Base-by-base conservation (phyloP, 2,797 vertebrate genomes). In the Lates japonicus region DNA sequence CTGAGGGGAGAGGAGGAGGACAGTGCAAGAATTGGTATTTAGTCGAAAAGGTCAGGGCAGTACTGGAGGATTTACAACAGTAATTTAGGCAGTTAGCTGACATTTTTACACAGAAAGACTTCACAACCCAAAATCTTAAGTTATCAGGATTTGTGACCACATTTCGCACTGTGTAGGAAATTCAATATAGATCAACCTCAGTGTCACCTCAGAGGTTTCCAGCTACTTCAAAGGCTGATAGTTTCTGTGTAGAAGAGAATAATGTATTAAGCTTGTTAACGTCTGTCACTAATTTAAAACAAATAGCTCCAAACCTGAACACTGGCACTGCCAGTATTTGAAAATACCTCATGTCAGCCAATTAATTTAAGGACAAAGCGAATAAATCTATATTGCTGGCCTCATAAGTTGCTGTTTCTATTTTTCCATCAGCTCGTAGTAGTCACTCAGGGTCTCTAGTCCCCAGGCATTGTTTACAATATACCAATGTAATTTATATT, bases 1-100 rank as follows among this genome's bases (percentile, higher is more conserved):
- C 98, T 99, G 78, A 7, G 85, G 39, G 76, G 4, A 35, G 22
- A 61, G 14, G 49, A 61, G 10, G 63, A 51, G 31, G 33, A 29
- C 25, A 29, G 25, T 29, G 51, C 0, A n/a, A 6, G 42, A 22
- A 29, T 29, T 19, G n/a, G 12, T 8, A 39, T 41, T 42, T 59
- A 7, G 57, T 20, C 7, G 5, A 33, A 51, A 63, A 68, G 22
- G 35, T 57, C 20, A 22, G 9, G 7, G 39, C 37, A 54, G 31
- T 7, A 39, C 13, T 3, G n/a, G 6, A 48, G 12, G 9, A 46
- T 39, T 51, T 13, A 70, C 29, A 54, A 5, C 25, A 63, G 14
- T 46, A 75, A 52, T 48, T 60, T 55, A 35, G 13, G 2, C 19
- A 7, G 3, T 54, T 35, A 2, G 22, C 22, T 66, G 29, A 39